Base-by-base conservation (phyloP, 35 echinoderm and acorn worm species). In the Apostichopus californicus region DNA sequence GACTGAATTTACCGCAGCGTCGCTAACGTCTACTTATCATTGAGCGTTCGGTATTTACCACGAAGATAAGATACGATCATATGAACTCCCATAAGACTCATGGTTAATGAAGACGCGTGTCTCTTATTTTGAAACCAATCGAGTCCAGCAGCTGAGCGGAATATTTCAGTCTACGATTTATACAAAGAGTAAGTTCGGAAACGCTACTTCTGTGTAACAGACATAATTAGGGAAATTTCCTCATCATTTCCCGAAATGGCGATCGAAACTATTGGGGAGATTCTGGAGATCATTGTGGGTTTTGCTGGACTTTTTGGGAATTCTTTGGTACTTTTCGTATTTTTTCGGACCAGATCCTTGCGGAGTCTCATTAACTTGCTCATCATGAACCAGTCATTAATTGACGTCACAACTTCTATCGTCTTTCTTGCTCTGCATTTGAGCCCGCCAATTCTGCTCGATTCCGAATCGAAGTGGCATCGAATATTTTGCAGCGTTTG, bases 351-450 rank as follows among this genome's bases (percentile, higher is more conserved):
- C 26, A 98, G 92, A 57, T 90, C 93, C 0, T 92, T 95, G 21
- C 88, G 94, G 21, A 95, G 87, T 80, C 77, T 95, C 52, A 92
- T 95, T 75, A 98, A 98, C 85, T 88, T 95, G 20, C 94, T 95
- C 80, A 98, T 98, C 77, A 94, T 98, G 4, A 98, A 98, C 71
- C 96, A 98, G 77, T 94, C 96, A 13, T 53, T 95, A 20, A 98
- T 98, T 81, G 96, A 98, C 68, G 81, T 98, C 28, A 92, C 90
- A n/a, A 98, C 92, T 11, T 95, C 96, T 0, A 7, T 94, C 0
- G 92, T 94, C 7, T 98, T 95, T 80, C 73, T 98, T 18, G 61
- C 94, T 20, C 68, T 98, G 5, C 84, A 95, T 56, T 66, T 98
- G 20, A 82, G 92, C 2, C 96, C 96, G 9, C 90, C 25, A 17